These are phyloP conservation scores for Haplochromis burtoni DNA, from an alignment of 2,113 vertebrate species.

Conservation along the genomic window DNA sequence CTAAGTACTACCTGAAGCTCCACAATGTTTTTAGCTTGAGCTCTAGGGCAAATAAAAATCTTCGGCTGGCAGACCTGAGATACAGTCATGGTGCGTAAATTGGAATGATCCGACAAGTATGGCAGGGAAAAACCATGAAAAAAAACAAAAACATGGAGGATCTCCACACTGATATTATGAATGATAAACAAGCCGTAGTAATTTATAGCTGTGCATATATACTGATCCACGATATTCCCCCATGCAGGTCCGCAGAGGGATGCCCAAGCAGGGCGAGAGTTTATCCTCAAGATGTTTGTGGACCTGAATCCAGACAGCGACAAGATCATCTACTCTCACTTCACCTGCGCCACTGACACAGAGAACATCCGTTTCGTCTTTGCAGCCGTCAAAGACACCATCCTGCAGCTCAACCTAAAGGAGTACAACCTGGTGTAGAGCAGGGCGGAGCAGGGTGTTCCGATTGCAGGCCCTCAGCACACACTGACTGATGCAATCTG, in stretches of 20 bases:
- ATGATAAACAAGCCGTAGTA: neutral
- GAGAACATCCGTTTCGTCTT: constrained; percentile 96
- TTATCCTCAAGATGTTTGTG: constrained; percentile 97
- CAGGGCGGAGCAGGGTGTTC: neutral
- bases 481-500: constrained; percentile 67
- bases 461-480: constrained; percentile 49
- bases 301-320: constrained; percentile 95
- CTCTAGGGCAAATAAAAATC: neutral
- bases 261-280: constrained; percentile 88
- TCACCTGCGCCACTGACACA: constrained; percentile 94
- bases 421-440: constrained; percentile 89
- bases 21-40: neutral
- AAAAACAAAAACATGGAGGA: rapidly evolving
- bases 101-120: neutral
- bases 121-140: neutral
- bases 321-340: constrained; percentile 97
- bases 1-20: neutral
- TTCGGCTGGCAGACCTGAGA: neutral
- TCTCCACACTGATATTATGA: neutral
- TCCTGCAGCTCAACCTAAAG: constrained; percentile 92
- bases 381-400: constrained; percentile 94
- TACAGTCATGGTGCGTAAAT: neutral
- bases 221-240: neutral
- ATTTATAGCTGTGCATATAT: neutral
- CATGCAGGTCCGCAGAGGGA: constrained; percentile 83